Conservation (phyloP, 2,113 vertebrate species). For the Labrus mixtus region DNA sequence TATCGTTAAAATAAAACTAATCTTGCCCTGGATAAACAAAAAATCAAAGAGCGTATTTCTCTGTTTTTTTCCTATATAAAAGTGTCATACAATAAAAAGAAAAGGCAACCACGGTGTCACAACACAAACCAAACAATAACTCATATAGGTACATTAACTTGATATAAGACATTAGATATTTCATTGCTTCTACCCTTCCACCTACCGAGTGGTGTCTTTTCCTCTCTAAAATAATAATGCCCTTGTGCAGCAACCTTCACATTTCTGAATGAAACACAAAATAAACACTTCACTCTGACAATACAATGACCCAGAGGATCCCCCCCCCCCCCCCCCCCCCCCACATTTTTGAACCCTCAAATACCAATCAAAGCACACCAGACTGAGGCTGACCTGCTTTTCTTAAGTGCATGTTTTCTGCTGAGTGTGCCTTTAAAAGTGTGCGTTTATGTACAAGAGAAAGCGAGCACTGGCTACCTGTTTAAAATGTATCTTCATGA, state of each 20-base stretch:
- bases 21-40: slow-evolving; percentile 29
- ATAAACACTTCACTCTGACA: slow-evolving; percentile 72
- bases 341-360: slow-evolving; percentile 27
- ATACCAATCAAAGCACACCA: slow-evolving; percentile 43
- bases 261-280: slow-evolving; percentile 77
- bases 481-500: slow-evolving; percentile 60
- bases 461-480: slow-evolving; percentile 40
- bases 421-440: slow-evolving; percentile 7
- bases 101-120: slow-evolving; percentile 59
- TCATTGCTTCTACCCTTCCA: slow-evolving; percentile 73
- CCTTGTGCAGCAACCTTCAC: slow-evolving; percentile 78
- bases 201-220: slow-evolving; percentile 65
- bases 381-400: slow-evolving; percentile 52
- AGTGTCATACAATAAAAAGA: slow-evolving; percentile 57
- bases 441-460: slow-evolving; percentile 38
- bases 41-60: slow-evolving; percentile 54
- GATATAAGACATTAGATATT: slow-evolving; percentile 54
- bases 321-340: slow-evolving; percentile 23
- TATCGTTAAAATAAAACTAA: slow-evolving; percentile 30
- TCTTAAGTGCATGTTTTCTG: slow-evolving; percentile 56
- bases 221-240: slow-evolving; percentile 77
- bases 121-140: slow-evolving; percentile 57
- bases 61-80: slow-evolving; percentile 67
- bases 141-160: slow-evolving; percentile 52
- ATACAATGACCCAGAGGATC: slow-evolving; percentile 54